These are phyloP conservation scores for Leucopsar rothschildi DNA, from an alignment of 2,113 vertebrate genomes.

Conservation along the genomic window DNA sequence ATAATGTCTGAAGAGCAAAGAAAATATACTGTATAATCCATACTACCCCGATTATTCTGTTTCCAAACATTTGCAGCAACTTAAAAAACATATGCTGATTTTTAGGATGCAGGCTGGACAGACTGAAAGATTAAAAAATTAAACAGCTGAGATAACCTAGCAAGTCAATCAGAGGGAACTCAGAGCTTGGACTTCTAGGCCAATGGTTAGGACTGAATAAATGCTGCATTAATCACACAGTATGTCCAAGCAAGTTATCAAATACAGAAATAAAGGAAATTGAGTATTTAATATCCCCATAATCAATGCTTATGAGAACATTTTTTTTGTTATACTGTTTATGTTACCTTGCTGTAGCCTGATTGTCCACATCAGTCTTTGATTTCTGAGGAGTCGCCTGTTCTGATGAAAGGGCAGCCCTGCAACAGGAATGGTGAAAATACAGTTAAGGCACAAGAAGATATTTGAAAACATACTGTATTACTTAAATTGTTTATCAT, in stretches of 20 bases:
- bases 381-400: neutral
- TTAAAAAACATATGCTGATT: neutral
- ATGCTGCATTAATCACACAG: neutral
- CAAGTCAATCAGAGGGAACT: neutral
- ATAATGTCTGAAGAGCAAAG: neutral
- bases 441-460: neutral
- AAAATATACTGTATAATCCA: neutral
- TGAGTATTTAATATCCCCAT: neutral
- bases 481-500: neutral
- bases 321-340: neutral
- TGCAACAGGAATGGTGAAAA: neutral
- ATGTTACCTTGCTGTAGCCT: constrained; percentile 8
- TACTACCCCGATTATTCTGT: neutral
- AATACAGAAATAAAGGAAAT: neutral
- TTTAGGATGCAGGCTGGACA: neutral
- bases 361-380: neutral
- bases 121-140: neutral
- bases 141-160: neutral
- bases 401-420: constrained; percentile 2
- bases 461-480: neutral
- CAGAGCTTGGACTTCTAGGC: neutral
- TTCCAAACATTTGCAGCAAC: neutral
- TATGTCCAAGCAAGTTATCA: neutral
- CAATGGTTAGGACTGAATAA: neutral
- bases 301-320: neutral